Conservation (phyloP, 1,140 invertebrate species). For the Heliothis subflexa region DNA sequence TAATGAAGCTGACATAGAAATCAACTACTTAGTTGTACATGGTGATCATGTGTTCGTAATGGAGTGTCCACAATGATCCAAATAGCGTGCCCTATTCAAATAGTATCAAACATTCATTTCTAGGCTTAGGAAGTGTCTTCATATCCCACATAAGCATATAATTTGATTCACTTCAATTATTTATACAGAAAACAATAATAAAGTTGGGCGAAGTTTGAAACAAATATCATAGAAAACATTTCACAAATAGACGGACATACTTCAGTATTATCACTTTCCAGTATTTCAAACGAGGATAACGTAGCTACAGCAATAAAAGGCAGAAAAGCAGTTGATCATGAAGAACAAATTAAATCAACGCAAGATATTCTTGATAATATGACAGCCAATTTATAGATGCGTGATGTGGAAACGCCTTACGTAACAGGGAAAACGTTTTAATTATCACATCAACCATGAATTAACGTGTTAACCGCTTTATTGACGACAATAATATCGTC, state of each 20-base stretch:
- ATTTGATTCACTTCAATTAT: no score
- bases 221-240: no score
- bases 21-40: conserved; percentile 23
- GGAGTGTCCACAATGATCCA: background rate
- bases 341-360: background rate
- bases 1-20: conserved; percentile 40
- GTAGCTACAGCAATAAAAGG: background rate
- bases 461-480: conserved; percentile 31
- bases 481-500: conserved; percentile 21
- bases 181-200: no score
- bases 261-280: no score
- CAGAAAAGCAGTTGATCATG: background rate
- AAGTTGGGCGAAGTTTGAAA: no score
- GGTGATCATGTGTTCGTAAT: conserved; percentile 36
- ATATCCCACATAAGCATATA: no score
- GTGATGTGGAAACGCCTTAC: conserved; percentile 30
- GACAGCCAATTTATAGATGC: background rate
- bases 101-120: no score
- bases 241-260: no score
- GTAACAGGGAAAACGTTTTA: conserved; percentile 31
- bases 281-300: no score
- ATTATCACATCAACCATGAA: conserved; percentile 40
- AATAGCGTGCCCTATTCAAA: no score
- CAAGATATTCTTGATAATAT: background rate
- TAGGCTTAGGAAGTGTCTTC: no score